phyloP scores from a whole-genome alignment of 2,113 vertebrate species.

The Platichthys stellatus region DNA sequence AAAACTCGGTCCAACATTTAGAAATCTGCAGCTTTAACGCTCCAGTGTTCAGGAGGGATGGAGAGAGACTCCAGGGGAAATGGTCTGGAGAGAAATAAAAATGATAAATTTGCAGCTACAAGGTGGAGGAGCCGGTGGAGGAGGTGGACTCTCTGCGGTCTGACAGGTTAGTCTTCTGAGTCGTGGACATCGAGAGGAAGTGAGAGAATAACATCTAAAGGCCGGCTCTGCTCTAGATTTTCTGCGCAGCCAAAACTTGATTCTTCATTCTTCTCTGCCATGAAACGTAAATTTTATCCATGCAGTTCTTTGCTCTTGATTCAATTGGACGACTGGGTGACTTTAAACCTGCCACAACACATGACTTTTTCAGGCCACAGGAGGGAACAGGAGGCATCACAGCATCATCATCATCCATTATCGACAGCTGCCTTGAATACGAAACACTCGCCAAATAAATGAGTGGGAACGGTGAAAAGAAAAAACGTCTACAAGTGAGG shows the following conservation, averaged over 20 bases:
- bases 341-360: constrained; percentile 29
- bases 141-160: background rate
- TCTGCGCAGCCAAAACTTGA: too few species aligned
- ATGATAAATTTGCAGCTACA: constrained; percentile 9
- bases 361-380: constrained; percentile 14
- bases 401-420: constrained; percentile 45
- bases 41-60: background rate
- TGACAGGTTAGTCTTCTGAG: background rate
- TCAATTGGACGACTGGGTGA: background rate
- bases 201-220: too few species aligned
- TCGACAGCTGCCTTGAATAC: constrained; percentile 37
- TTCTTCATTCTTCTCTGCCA: background rate
- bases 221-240: too few species aligned
- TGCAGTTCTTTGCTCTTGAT: background rate
- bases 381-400: constrained; percentile 14
- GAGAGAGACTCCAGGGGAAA: constrained; percentile 2
- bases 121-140: background rate
- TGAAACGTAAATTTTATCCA: background rate
- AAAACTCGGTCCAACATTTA: background rate
- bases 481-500: too few species aligned
- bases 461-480: background rate
- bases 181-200: too few species aligned
- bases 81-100: constrained; percentile 5
- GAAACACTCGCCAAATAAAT: constrained; percentile 38
- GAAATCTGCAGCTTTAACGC: background rate